A percentile compares a stretch with the other conserved stretches of the same genome.
These are phyloP conservation scores for Periophthalmodon schlosseri DNA, from an alignment of 2,113 vertebrate genomes.

Conservation along the genomic window DNA sequence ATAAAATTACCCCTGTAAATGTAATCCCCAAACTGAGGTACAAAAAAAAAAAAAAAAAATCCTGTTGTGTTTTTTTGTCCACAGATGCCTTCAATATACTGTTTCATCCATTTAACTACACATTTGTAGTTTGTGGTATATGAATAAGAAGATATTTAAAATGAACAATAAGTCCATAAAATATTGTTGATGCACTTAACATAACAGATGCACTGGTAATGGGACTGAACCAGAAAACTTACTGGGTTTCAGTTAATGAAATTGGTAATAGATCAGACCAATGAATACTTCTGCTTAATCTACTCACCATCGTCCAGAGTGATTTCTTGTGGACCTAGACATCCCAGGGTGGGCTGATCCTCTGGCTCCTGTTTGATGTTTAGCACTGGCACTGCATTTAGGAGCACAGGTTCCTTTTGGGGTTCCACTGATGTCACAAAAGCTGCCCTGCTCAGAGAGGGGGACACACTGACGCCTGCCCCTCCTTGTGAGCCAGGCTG, in stretches of 20 bases:
- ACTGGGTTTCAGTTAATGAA: too few species aligned
- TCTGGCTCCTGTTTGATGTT: slow-evolving; percentile 88
- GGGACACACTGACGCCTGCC: slow-evolving; percentile 56
- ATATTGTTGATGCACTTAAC: too few species aligned
- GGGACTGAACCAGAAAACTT: too few species aligned
- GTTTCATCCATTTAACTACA: neutral
- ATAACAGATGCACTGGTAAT: too few species aligned
- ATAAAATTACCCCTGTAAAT: too few species aligned
- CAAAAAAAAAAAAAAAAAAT: too few species aligned
- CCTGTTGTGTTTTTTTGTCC: too few species aligned
- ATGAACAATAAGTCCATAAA: too few species aligned
- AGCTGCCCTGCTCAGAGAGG: slow-evolving; percentile 52
- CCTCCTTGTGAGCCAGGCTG: slow-evolving; percentile 62
- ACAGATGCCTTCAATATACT: neutral
- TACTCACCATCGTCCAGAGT: slow-evolving; percentile 94
- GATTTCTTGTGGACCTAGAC: slow-evolving; percentile 89
- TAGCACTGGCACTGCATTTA: slow-evolving; percentile 40
- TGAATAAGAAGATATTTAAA: too few species aligned
- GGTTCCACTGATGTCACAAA: slow-evolving; percentile 61
- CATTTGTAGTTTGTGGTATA: too few species aligned
- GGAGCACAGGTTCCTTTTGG: slow-evolving; percentile 65
- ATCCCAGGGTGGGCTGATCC: slow-evolving; percentile 78
- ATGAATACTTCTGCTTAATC: neutral
- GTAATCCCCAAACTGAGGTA: too few species aligned
- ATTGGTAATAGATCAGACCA: too few species aligned